phyloP scores from a whole-genome alignment of 1,140 invertebrate genomes.

The Globodera rostochiensis region DNA sequence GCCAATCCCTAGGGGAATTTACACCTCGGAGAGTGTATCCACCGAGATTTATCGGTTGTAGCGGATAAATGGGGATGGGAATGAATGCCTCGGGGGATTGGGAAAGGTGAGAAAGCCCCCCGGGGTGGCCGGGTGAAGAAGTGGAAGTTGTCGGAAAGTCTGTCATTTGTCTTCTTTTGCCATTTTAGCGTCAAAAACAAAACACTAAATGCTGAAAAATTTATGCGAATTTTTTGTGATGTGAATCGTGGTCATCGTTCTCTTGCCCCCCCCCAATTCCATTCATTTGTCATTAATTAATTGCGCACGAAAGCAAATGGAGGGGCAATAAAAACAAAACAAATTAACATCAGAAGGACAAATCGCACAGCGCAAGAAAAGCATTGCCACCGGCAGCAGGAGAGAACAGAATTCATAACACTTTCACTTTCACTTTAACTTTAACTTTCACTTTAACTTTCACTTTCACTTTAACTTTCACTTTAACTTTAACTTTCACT shows the following conservation, averaged over 20 bases:
- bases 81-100: not conserved
- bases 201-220: not conserved
- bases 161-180: not conserved
- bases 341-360: not conserved
- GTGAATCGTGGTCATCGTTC: not conserved
- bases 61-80: not conserved
- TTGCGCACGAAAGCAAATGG: not conserved
- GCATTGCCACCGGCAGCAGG: not conserved
- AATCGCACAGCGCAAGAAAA: too few relatives aligned
- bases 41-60: constrained; percentile 15
- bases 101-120: not conserved
- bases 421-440: not conserved
- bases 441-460: too few relatives aligned
- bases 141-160: not conserved
- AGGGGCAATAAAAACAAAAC: too few relatives aligned
- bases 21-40: not conserved
- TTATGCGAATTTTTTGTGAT: not conserved
- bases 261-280: not conserved
- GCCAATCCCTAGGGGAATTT: constrained; percentile 5
- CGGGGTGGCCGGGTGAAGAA: too few relatives aligned
- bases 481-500: not conserved
- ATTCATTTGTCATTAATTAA: not conserved
- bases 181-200: too few relatives aligned
- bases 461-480: too few relatives aligned
- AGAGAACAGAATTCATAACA: not conserved